Conservation (phyloP, 1,140 invertebrate species). For the Heliconius nattereri region DNA sequence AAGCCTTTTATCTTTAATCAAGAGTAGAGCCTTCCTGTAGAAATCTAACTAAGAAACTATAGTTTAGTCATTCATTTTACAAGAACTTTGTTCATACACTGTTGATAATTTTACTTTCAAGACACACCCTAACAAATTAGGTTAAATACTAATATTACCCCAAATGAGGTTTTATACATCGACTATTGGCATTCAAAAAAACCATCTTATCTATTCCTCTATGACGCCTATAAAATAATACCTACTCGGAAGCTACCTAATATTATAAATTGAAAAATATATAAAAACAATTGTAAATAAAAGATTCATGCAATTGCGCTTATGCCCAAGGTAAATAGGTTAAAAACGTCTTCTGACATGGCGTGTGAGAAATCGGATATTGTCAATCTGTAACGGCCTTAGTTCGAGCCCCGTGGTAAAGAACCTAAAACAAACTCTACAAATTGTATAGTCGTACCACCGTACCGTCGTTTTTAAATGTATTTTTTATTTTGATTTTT, state of each 20-base stretch:
- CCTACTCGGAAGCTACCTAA: too few relatives aligned
- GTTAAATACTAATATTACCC: too few relatives aligned
- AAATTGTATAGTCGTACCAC: not conserved
- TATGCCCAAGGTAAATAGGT: not conserved
- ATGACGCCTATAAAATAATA: too few relatives aligned
- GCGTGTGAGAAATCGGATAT: not conserved
- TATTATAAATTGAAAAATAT: not conserved
- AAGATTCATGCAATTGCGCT: not conserved
- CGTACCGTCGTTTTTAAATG: not conserved
- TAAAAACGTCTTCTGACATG: not conserved
- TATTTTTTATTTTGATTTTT: not conserved
- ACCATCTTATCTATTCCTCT: too few relatives aligned
- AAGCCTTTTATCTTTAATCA: not conserved
- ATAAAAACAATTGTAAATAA: not conserved
- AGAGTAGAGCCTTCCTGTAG: not conserved
- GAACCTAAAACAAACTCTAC: not conserved
- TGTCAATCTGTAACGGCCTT: slow-evolving; percentile 6
- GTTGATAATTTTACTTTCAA: not conserved
- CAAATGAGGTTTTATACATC: too few relatives aligned
- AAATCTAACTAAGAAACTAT: not conserved
- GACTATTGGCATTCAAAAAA: too few relatives aligned
- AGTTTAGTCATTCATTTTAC: too few relatives aligned
- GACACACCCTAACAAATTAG: too few relatives aligned
- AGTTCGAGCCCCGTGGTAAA: not conserved
- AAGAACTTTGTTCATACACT: too few relatives aligned